A percentile compares a stretch with the other conserved stretches of the same genome.
These are phyloP conservation scores for Pterocles burchelli DNA, from an alignment of 2,113 vertebrate species.

Conservation along the genomic window DNA sequence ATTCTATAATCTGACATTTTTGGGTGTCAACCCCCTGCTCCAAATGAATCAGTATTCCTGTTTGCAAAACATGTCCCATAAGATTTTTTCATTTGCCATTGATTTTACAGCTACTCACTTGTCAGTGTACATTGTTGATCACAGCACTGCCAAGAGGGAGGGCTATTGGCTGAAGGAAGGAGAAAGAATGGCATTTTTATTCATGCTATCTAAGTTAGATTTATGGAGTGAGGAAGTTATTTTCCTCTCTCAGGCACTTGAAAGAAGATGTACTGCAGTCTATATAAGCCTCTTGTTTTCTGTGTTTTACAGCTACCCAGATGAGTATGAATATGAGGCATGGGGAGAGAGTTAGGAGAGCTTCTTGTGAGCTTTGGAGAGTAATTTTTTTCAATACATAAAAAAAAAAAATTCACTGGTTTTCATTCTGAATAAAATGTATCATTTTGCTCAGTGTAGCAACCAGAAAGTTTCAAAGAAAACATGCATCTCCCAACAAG, in stretches of 20 bases:
- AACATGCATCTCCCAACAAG: slow-evolving; percentile 8
- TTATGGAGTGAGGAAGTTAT: slow-evolving; percentile 7
- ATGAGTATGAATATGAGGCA: slow-evolving; percentile 12
- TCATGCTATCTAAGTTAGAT: background rate
- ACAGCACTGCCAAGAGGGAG: background rate
- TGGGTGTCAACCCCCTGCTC: background rate
- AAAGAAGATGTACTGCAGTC: background rate
- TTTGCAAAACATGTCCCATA: background rate
- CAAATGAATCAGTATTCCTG: background rate
- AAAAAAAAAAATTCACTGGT: background rate
- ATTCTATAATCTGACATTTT: background rate
- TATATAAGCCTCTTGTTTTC: background rate
- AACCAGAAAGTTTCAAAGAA: slow-evolving; percentile 54
- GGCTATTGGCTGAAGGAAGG: background rate
- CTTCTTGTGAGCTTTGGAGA: background rate
- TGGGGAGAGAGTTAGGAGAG: background rate
- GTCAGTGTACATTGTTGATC: background rate
- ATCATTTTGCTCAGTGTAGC: slow-evolving; percentile 13
- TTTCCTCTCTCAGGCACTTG: background rate
- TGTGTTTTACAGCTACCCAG: background rate
- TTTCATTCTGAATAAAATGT: slow-evolving; percentile 24
- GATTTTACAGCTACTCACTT: slow-evolving; percentile 7
- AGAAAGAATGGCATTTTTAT: slow-evolving; percentile 9
- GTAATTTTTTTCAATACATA: background rate
- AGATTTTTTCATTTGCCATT: background rate